These are phyloP conservation scores for Crocidura indochinensis DNA, from an alignment of 2,797 vertebrate species.

Conservation along the genomic window DNA sequence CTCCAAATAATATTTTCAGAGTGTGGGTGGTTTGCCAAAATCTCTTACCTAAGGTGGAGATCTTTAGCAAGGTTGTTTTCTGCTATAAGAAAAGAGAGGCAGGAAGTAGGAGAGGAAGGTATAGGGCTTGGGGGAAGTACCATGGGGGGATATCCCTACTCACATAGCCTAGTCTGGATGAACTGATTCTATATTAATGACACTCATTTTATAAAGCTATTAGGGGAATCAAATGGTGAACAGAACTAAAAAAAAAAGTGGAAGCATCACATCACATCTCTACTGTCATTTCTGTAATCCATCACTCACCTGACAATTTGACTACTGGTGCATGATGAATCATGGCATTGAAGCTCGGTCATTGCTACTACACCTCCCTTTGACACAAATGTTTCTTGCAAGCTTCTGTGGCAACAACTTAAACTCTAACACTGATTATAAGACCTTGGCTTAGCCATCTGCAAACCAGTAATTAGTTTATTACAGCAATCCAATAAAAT, in stretches of 20 bases:
- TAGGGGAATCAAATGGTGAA: background rate
- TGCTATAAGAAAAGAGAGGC: background rate
- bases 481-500: background rate
- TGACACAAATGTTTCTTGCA: background rate
- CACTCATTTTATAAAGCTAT: background rate
- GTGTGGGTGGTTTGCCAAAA: background rate
- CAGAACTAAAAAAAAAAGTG: background rate
- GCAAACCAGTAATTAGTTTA: background rate
- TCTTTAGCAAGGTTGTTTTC: too few species aligned
- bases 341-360: too few species aligned
- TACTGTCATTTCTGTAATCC: background rate
- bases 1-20: conserved; percentile 81
- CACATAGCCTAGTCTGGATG: background rate
- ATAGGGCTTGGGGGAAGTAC: background rate
- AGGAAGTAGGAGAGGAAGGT: background rate
- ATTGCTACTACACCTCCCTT: background rate
- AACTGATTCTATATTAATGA: background rate
- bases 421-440: background rate
- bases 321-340: too few species aligned
- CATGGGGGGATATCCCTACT: background rate
- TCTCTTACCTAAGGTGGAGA: background rate
- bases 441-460: background rate
- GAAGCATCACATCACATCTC: background rate
- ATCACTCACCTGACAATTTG: too few species aligned
- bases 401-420: background rate